Base-by-base conservation (phyloP, 2,888 invertebrate genomes). In the Plagodis pulveraria region DNA sequence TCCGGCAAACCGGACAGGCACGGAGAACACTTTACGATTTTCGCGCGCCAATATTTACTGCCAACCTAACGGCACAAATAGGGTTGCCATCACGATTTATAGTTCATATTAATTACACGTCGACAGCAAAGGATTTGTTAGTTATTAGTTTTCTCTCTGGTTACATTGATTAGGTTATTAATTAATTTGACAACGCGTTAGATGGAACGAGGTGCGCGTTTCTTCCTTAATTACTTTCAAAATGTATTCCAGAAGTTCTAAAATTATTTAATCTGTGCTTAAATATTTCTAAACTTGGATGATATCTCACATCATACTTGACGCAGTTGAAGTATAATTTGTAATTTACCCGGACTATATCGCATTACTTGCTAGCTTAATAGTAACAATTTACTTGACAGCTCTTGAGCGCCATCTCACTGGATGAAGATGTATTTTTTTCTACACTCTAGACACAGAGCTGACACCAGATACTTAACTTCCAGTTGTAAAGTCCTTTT, bases 31-130 rank as follows among this genome's bases (percentile, higher is more conserved):
- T 85, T 86, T 87, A 86, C 83, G 83, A 84, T 83, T 86, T 86
- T 86, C 82, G 83, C 85, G 83, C 85, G 79, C 77, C 73, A 77
- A 84, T 83, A 83, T 80, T 78, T 84, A 74, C 74, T 71, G 74
- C 60, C 52, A 56, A 61, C 60, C 72, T 63, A 62, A 65, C 65
- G 67, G 67, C 59, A 63, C 55, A 38, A 54, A 58, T 55, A 58
- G 65, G 65, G 62, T 52, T 65, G 67, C 65, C 55, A 67, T 72
- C 70, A 70, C 75, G 70, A 78, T 80, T 81, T 81, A 81, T 77
- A 71, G 58, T 73, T 67, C 74, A 78, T 74, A 77, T 75, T 76
- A 78, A 80, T 80, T 77, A 66, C 44, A 47, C 47, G 63, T 74
- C 54, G 57, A 76, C 68, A 62, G 70, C 72, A 58, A 49, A 56